Evolutionary conservation across 2,113 vertebrate species (phyloP).

Genomic region (Platichthys stellatus): DNA sequence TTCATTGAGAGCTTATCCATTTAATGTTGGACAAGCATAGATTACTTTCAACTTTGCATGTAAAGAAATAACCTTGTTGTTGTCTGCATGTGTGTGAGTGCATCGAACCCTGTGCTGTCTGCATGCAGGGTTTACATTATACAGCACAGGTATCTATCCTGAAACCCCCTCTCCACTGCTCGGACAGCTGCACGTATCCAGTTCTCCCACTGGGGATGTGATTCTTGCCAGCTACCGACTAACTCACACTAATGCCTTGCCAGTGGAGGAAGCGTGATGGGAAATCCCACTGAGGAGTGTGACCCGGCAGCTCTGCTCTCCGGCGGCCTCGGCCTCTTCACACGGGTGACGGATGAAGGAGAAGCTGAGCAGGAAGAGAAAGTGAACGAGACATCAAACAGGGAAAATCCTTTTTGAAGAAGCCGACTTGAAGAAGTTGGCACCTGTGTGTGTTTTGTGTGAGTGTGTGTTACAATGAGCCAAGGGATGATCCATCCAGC

Average conservation of each 20-base stretch:
- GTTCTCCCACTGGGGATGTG: slow-evolving; percentile 11
- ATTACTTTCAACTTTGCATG: no score
- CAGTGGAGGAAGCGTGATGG: not conserved
- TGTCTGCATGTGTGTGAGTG: not conserved
- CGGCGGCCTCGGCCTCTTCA: not conserved
- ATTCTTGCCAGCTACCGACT: not conserved
- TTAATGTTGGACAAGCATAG: no score
- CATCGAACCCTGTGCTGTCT: not conserved
- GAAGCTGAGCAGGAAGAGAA: not conserved
- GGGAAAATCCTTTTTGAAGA: not conserved
- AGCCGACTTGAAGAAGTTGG: not conserved
- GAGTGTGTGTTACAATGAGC: slow-evolving; percentile 32
- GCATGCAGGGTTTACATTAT: not conserved
- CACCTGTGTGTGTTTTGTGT: slow-evolving; percentile 5
- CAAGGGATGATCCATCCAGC: slow-evolving; percentile 55
- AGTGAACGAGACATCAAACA: not conserved
- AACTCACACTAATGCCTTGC: slow-evolving; percentile 4
- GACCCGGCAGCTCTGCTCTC: not conserved
- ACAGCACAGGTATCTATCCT: not conserved
- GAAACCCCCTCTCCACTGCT: not conserved
- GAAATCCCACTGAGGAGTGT: not conserved
- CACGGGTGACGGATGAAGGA: not conserved
- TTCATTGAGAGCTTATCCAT: no score
- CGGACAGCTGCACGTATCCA: slow-evolving; percentile 9
- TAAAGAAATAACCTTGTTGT: no score